These are phyloP conservation scores for Oxyruncus cristatus DNA, from an alignment of 2,113 vertebrate genomes.

Conservation along the genomic window DNA sequence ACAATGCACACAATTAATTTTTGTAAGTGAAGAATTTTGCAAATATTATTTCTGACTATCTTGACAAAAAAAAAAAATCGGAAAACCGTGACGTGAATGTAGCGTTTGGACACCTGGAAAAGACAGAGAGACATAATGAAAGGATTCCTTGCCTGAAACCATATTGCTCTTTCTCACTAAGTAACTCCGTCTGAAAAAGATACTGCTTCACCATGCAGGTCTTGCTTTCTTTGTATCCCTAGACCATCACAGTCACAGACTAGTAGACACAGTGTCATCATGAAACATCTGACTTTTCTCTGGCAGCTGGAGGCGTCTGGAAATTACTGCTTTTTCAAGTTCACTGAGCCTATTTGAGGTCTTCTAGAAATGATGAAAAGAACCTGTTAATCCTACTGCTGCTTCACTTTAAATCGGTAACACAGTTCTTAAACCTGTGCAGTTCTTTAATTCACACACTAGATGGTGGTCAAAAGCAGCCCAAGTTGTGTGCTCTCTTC, in stretches of 20 bases:
- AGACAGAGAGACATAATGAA: background rate
- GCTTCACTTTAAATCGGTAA: background rate
- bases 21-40: background rate
- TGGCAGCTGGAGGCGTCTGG: background rate
- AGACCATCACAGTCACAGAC: background rate
- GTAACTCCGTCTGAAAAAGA: background rate
- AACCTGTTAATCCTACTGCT: background rate
- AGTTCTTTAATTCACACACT: slow-evolving; percentile 59
- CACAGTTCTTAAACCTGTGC: background rate
- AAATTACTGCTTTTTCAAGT: background rate
- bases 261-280: background rate
- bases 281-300: background rate
- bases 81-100: background rate
- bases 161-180: background rate
- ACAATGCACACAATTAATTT: background rate
- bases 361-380: background rate
- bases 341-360: background rate
- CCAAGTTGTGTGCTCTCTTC: background rate
- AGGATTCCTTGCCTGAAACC: background rate
- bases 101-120: background rate
- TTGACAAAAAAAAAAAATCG: background rate
- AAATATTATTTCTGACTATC: background rate
- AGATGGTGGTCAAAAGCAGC: slow-evolving; percentile 72
- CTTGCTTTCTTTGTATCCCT: background rate
- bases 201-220: background rate